These are phyloP conservation scores for Lycia hirtaria DNA, from an alignment of 2,888 invertebrate genomes.

Conservation along the genomic window DNA sequence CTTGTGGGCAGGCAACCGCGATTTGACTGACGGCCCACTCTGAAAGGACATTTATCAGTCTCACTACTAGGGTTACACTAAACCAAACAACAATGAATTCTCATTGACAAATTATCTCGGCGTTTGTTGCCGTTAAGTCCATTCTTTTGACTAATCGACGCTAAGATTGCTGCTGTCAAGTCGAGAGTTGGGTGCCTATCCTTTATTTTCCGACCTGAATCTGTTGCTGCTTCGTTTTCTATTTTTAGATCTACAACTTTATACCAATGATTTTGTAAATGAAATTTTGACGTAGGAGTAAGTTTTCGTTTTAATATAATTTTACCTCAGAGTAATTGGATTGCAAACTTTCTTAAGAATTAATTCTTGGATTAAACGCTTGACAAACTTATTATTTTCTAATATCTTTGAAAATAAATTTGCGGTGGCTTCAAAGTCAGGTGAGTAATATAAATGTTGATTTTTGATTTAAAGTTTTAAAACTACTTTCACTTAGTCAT, in stretches of 20 bases:
- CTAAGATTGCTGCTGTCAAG: slow-evolving; percentile 16
- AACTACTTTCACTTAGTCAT: not conserved
- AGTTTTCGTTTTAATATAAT: slow-evolving; percentile 23
- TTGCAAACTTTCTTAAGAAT: slow-evolving; percentile 22
- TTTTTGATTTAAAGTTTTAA: not conserved
- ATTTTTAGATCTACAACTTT: slow-evolving; percentile 7
- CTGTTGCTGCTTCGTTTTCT: slow-evolving; percentile 1
- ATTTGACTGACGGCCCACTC: slow-evolving; percentile 83
- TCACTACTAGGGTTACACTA: slow-evolving; percentile 82
- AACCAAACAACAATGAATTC: slow-evolving; percentile 85
- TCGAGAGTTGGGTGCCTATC: not conserved
- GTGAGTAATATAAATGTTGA: not conserved
- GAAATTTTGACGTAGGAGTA: slow-evolving; percentile 10
- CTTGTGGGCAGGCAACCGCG: slow-evolving; percentile 84
- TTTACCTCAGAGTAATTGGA: slow-evolving; percentile 20
- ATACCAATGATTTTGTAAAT: slow-evolving; percentile 10
- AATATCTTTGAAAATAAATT: slow-evolving; percentile 15
- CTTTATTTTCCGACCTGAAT: slow-evolving; percentile 10
- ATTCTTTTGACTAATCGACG: slow-evolving; percentile 70
- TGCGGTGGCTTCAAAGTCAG: slow-evolving; percentile 8
- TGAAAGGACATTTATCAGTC: slow-evolving; percentile 85
- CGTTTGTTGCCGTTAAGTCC: slow-evolving; percentile 70
- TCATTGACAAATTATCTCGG: slow-evolving; percentile 83
- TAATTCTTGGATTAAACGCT: slow-evolving; percentile 28
- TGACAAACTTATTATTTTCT: slow-evolving; percentile 28